Base-by-base conservation (phyloP, 1,140 invertebrate genomes). In the Melitaea cinxia region DNA sequence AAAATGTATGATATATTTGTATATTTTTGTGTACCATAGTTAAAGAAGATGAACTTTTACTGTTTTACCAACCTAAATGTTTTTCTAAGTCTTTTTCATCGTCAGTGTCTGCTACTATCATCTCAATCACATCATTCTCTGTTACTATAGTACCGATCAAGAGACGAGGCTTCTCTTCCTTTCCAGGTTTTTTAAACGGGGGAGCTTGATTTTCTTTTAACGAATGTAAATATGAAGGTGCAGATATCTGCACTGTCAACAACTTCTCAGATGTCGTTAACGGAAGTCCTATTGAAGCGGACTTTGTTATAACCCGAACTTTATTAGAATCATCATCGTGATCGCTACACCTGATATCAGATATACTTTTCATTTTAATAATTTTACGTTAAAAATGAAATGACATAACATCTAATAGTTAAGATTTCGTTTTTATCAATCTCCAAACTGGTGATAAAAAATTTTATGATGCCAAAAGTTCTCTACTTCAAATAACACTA, bases 181-280 rank as follows among this genome's bases (percentile, higher is more conserved):
- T 54, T 9, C 53, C 70, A 1, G 85, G 83, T 28, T 57, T 78
- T 65, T 15, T 73, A 35, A 88, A 89, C 0, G 85, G 85, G 1
- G 80, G 82, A 0, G 81, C 75, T 26, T 82, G 74, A 33, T 85
- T 88, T 1, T 83, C 79, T 28, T 73, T 82, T 7, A 90, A 65
- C 3, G 82, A 81, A 52, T 73, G 66, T 4, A 89, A 77, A 53
- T 89, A 84, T 1, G 70, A 84, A 2, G 86, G 88, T 12, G 86
- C 88, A 0, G 86, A 90, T 12, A 69, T 70, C 33, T 88, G 82
- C 1, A 70, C 23, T 55, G 79, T 84, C 15, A 89, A 24, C 52
- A 28, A 0, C 21, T 54, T 45, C 61, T 73, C 39, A 26, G 30
- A 64, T 35, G 19, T 9, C 21, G 19, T 30, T 50, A 56, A 21